Evolutionary conservation across 2,888 invertebrate genomes (phyloP), one percentile per base, ranked within the genome.

Genomic region (Gisinianus flammeolus): DNA sequence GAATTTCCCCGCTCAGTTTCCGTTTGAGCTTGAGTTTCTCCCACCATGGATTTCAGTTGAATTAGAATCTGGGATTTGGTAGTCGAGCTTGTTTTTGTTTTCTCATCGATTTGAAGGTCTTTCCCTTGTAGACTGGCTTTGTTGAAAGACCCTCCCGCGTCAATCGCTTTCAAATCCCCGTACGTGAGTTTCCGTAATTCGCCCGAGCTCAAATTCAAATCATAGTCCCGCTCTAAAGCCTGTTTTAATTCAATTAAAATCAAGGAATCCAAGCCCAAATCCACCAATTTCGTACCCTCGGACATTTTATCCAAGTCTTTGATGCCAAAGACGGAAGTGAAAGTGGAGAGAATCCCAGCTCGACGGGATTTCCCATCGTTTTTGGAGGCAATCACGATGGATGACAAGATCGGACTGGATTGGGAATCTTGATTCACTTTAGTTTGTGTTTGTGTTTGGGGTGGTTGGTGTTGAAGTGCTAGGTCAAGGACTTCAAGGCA

Each of bases 201-300:
- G 86, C 94, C 93, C 5, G 95, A 92, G 0, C 94, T 92, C 4
- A 98, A 88, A 86, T 92, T 92, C 75, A 97, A 88, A 86, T 97
- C 96, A 86, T 93, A 96, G 86, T 96, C 94, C 85, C 95, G 89
- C 87, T 97, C 96, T 0, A 97, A 87, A 0, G 93, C 93, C 87
- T 97, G 96, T 85, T 97, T 97, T 83, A 98, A 95, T 88, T 98
- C 97, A 0, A 97, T 95, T 0, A 95, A 95, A 95, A 96, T 97
- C 89, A 98, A 92, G 1, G 97, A 97, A 88, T 98, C 97, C 92
- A 98, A 94, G 52, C 98, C 98, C 81, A 98, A 88, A 86, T 98
- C 97, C 0, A 95, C 94, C 1, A 98, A 88, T 44, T 88, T 89
- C n/a, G 88, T 86, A 74, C 88, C 88, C 26, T 87, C 85, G 12